A percentile compares a stretch with the other conserved stretches of the same genome.
These are phyloP conservation scores for Minunthozetes semirufus DNA, from an alignment of 2,888 invertebrate genomes.

Conservation along the genomic window DNA sequence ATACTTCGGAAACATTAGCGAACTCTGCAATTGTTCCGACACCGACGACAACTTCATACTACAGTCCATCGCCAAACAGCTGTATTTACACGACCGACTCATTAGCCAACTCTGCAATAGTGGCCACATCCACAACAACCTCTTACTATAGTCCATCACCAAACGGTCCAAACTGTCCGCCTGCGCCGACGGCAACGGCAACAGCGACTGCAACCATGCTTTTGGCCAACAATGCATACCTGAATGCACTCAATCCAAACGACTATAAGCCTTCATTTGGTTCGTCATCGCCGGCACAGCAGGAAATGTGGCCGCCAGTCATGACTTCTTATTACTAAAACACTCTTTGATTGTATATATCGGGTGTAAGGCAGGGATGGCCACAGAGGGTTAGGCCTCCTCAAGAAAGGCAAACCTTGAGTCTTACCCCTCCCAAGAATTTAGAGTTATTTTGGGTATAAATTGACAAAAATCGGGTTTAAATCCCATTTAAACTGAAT, in stretches of 20 bases:
- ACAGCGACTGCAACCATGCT: background rate
- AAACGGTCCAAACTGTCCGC: background rate
- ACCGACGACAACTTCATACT: background rate
- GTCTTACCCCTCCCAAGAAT: no score
- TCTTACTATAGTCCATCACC: background rate
- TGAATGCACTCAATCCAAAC: background rate
- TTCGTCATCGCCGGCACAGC: background rate
- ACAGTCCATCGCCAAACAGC: background rate
- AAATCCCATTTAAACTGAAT: no score
- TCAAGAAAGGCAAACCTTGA: no score
- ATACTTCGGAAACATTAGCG: background rate
- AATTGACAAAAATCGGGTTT: no score
- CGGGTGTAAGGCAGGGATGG: no score
- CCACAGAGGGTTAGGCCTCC: no score
- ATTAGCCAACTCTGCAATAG: background rate
- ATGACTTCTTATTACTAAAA: background rate
- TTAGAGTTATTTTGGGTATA: no score
- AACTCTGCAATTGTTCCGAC: background rate
- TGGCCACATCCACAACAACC: background rate
- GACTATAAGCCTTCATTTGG: background rate
- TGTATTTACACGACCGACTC: background rate
- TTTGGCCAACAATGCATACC: background rate
- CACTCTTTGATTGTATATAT: background rate
- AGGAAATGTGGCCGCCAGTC: background rate
- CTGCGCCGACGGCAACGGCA: background rate